Base-by-base conservation (phyloP, 2,888 invertebrate species). In the Cordilura impudica region DNA sequence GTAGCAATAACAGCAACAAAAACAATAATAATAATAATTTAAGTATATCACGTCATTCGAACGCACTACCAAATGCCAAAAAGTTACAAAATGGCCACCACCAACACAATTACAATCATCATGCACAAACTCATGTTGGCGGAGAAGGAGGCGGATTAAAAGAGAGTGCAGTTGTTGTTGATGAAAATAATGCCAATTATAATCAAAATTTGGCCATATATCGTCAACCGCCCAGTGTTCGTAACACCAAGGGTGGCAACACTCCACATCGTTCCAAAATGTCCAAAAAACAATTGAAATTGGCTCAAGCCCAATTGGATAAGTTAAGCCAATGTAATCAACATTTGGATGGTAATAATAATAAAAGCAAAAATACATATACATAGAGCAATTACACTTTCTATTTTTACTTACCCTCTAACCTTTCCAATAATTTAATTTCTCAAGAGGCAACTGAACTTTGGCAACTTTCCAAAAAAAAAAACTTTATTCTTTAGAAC, bases 291-390 rank as follows among this genome's bases (percentile, higher is more conserved):
- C 93, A 93, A 86, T 92, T 93, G 81, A 93, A 93, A 89, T 90
- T 93, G 85, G 92, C 93, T 85, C 93, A 93, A 82, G 93, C 94
- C 87, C 93, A 93, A 84, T 91, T 94, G 88, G 95, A 95, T 88
- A 94, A 94, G 91, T 90, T 94, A 85, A 93, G 94, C 85, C 94
- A 94, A 91, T 93, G 94, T 91, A 95, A 95, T 92, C 94, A 95
- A 86, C 95, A 96, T 90, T 92, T 94, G 86, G 94, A 95, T 91
- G 95, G 96, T 96, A 94, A 92, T 93, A 84, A 74, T 63, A 35
- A 29, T 31, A 76, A 12, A 2, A 43, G 10, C 5, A 14, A 35
- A 51, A 35, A 21, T 19, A 8, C 16, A 26, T 18, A 8, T 31
- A 31, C 31, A 31, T 1, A 10, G 10, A 4, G 12, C 10, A 31